Base-by-base conservation (phyloP, 2,797 vertebrate species). In the Ctenopoma multispine region DNA sequence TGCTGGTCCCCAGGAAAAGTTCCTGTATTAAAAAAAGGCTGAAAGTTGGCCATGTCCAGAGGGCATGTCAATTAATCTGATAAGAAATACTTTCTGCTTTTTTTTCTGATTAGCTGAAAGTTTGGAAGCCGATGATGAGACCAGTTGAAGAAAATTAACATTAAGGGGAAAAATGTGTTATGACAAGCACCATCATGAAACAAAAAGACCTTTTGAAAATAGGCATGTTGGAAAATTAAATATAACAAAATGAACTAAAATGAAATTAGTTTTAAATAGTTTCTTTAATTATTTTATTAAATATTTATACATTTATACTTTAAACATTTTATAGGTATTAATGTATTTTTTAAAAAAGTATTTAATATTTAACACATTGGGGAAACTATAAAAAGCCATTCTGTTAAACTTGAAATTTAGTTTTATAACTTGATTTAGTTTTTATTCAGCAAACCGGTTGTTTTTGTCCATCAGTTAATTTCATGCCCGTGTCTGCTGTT, bases 401-500 rank as follows among this genome's bases (percentile, higher is more conserved):
- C 20, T 21, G 36, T 63, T 60, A 1, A 43, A 43, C 29, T 24
- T 47, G 24, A 20, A 57, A n/a, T 48, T 27, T 43, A 12, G 1
- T 63, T 68, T 68, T 46, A 3, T 65, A 55, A 34, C 23, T 59
- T 34, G 7, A 31, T 21, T 65, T 40, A 36, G 4, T 60, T 15
- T 13, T 64, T 18, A 40, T 17, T 0, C 12, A 29, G 31, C 41
- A 24, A 10, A 24, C 53, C 20, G 51, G 13, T 64, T 11, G 4
- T 64, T 57, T 10, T 29, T 34, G 24, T 58, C 70, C 57, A 27
- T 27, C 4, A 44, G 8, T 78, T 47, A 11, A 21, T 58, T 17
- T 43, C 31, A 31, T 43, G 48, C 59, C 15, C 54, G 1, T 64
- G 55, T 69, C 46, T 69, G 58, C 65, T 68, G 63, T 57, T 64